These are phyloP conservation scores for Gila robusta DNA, from an alignment of 2,797 vertebrate genomes.

Conservation along the genomic window DNA sequence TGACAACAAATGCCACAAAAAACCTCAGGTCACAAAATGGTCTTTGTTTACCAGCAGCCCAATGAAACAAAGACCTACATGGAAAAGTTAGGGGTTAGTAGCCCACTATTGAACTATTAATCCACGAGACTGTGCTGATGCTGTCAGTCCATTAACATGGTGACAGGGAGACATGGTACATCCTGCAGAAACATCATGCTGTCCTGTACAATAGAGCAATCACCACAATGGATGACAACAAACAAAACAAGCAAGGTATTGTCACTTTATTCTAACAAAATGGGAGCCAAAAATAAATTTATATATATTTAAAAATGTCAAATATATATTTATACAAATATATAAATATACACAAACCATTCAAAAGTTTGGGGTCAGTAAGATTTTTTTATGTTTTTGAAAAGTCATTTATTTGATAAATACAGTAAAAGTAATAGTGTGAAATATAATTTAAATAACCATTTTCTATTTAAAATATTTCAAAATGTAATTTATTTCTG, in stretches of 20 bases:
- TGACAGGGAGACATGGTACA: background rate
- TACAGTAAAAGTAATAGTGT: background rate
- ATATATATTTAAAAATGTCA: background rate
- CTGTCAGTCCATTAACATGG: conserved; percentile 31
- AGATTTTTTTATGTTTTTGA: no score
- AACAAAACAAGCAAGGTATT: background rate
- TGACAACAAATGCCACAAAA: conserved; percentile 21
- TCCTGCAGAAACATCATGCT: conserved; percentile 12
- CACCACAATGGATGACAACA: background rate
- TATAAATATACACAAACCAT: background rate
- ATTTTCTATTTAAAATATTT: background rate
- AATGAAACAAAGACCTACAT: conserved; percentile 44
- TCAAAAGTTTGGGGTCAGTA: background rate
- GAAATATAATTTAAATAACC: background rate
- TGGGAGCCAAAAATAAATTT: background rate
- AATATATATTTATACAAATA: background rate
- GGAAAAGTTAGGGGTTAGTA: conserved; percentile 38
- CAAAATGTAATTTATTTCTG: no score
- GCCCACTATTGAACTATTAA: conserved; percentile 31
- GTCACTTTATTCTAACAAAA: conserved; percentile 7
- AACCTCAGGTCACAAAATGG: conserved; percentile 23
- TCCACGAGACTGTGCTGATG: conserved; percentile 27
- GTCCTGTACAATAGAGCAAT: background rate
- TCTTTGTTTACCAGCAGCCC: conserved; percentile 42
- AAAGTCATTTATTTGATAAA: background rate